Evolutionary conservation across 2,888 invertebrate species (phyloP).

Genomic region (Drosophila barbarae): DNA sequence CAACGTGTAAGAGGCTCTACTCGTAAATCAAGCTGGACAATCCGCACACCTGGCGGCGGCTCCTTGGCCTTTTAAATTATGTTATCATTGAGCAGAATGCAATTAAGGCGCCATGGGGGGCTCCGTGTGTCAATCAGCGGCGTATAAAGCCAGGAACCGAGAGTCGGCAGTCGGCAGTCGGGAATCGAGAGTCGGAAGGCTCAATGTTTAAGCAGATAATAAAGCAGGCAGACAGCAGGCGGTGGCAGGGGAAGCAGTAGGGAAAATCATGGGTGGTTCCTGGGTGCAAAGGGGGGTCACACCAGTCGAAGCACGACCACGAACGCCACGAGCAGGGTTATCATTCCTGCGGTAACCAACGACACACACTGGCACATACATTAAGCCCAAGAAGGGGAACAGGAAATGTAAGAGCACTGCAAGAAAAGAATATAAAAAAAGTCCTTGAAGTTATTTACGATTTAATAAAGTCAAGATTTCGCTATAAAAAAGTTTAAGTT

Average conservation of each 20-base stretch:
- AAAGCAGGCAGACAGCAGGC: constrained; percentile 29
- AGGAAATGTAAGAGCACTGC: background rate
- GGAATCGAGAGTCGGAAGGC: constrained; percentile 23
- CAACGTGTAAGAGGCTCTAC: constrained; percentile 13
- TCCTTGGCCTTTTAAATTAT: constrained; percentile 66
- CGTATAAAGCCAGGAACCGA: constrained; percentile 55
- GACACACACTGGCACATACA: constrained; percentile 22
- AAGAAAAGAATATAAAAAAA: background rate
- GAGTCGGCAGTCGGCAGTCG: constrained; percentile 7
- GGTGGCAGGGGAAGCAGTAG: background rate
- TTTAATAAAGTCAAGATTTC: too few relatives aligned
- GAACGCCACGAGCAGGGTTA: constrained; percentile 58
- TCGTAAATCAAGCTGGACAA: constrained; percentile 57
- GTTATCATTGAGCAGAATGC: constrained; percentile 76
- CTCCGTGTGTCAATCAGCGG: constrained; percentile 73
- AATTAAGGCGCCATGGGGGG: constrained; percentile 75
- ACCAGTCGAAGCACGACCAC: constrained; percentile 32
- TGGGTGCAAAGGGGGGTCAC: constrained; percentile 1
- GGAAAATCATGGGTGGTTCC: background rate
- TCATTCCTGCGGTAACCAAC: constrained; percentile 38
- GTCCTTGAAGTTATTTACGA: background rate
- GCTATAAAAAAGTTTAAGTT: background rate
- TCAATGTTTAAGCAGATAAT: constrained; percentile 45
- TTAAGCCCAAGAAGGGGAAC: constrained; percentile 2
- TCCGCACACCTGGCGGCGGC: constrained; percentile 19